phyloP scores from a whole-genome alignment of 2,888 invertebrate species.

The Eulithis prunata region DNA sequence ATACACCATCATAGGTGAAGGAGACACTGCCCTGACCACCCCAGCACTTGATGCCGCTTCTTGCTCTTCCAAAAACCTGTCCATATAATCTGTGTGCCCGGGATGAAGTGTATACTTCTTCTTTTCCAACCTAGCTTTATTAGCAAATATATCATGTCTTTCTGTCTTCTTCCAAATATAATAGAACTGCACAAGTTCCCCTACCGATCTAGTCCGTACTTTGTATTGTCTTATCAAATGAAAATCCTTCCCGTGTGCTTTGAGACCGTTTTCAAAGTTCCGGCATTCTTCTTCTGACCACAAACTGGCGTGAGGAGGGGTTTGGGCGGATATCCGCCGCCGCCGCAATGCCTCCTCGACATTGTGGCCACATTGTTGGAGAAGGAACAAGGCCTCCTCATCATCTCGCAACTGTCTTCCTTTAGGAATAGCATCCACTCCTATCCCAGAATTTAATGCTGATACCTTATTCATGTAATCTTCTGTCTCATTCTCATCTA shows the following conservation, averaged over 20 bases:
- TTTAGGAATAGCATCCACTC: slow-evolving; percentile 85
- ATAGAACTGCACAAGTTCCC: slow-evolving; percentile 98
- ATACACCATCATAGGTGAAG: slow-evolving; percentile 85
- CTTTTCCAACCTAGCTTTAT: slow-evolving; percentile 94
- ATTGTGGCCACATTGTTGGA: slow-evolving; percentile 97
- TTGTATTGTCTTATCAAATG: slow-evolving; percentile 96
- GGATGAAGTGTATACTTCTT: slow-evolving; percentile 96
- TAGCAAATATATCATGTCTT: slow-evolving; percentile 96
- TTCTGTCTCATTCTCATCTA: slow-evolving; percentile 90
- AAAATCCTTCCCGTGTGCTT: slow-evolving; percentile 98
- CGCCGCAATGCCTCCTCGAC: slow-evolving; percentile 96
- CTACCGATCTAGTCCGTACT: slow-evolving; percentile 96
- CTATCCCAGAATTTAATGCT: slow-evolving; percentile 74
- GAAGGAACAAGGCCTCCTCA: slow-evolving; percentile 94
- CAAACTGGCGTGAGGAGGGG: slow-evolving; percentile 89
- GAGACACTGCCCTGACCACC: slow-evolving; percentile 81
- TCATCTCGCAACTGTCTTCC: slow-evolving; percentile 93
- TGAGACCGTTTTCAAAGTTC: slow-evolving; percentile 97
- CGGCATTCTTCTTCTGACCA: slow-evolving; percentile 99
- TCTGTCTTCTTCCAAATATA: slow-evolving; percentile 99
- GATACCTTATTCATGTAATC: slow-evolving; percentile 89
- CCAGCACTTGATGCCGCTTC: slow-evolving; percentile 89
- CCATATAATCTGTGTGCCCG: slow-evolving; percentile 97
- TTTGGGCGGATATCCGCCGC: slow-evolving; percentile 89
- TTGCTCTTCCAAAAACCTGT: slow-evolving; percentile 95